Conservation (phyloP, 1,140 invertebrate genomes). For the Nephila pilipes region DNA sequence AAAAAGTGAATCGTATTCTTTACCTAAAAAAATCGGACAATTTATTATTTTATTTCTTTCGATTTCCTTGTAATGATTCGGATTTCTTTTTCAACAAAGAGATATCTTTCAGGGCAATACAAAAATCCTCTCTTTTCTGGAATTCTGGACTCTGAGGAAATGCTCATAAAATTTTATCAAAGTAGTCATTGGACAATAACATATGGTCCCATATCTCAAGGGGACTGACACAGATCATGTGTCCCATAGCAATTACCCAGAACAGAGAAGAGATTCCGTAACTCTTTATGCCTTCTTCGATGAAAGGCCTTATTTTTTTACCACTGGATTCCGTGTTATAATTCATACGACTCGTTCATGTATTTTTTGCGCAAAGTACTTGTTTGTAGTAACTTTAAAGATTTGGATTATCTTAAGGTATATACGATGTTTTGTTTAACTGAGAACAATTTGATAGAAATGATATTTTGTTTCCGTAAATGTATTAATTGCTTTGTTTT, state of each 20-base stretch:
- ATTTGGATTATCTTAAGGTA: no score
- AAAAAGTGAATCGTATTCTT: no score
- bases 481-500: no score
- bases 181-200: background rate
- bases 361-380: no score
- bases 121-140: background rate
- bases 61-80: background rate
- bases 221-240: background rate
- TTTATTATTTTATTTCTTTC: background rate
- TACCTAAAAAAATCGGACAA: background rate
- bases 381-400: no score
- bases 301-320: background rate
- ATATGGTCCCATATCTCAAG: background rate
- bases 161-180: background rate
- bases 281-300: background rate
- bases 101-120: background rate
- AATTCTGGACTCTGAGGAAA: background rate
- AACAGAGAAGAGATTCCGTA: background rate
- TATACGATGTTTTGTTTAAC: no score
- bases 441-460: no score
- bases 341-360: background rate
- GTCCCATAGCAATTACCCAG: background rate
- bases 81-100: background rate
- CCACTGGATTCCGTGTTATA: background rate
- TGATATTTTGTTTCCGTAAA: no score